A percentile compares a stretch with the other conserved stretches of the same genome.
Conservation (phyloP, 2,888 invertebrate genomes). For the Heliconius cydno region DNA sequence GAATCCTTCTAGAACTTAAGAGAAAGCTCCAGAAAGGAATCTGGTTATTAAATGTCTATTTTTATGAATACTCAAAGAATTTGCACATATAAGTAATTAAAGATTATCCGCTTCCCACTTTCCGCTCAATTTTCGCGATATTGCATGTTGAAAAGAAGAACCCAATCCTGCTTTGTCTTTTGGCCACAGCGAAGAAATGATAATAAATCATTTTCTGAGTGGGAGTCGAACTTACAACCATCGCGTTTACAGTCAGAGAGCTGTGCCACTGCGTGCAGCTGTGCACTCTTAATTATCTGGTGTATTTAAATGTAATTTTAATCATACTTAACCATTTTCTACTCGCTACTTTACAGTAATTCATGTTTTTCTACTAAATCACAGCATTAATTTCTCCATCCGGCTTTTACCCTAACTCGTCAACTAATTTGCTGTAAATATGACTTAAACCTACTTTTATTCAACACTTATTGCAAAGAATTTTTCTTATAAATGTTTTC, state of each 20-base stretch:
- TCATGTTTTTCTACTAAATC: conserved; percentile 13
- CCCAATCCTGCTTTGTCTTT: too few relatives aligned
- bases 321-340: background rate
- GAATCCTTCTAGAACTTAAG: too few relatives aligned
- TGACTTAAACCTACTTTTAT: conserved; percentile 10
- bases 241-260: background rate
- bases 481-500: background rate
- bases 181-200: background rate
- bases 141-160: too few relatives aligned
- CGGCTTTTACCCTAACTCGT: background rate
- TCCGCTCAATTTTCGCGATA: too few relatives aligned
- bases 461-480: background rate
- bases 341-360: background rate
- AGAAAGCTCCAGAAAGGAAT: too few relatives aligned
- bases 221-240: background rate
- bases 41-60: too few relatives aligned
- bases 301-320: background rate
- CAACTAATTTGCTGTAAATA: conserved; percentile 12
- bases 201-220: background rate
- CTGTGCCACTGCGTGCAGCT: background rate
- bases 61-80: too few relatives aligned
- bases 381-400: conserved; percentile 12
- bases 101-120: too few relatives aligned
- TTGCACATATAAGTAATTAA: too few relatives aligned
- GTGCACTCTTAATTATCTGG: background rate